Evolutionary conservation across 2,888 invertebrate genomes (phyloP), one percentile per base, ranked within the genome.

Genomic region (Mimumesa dahlbomi): DNA sequence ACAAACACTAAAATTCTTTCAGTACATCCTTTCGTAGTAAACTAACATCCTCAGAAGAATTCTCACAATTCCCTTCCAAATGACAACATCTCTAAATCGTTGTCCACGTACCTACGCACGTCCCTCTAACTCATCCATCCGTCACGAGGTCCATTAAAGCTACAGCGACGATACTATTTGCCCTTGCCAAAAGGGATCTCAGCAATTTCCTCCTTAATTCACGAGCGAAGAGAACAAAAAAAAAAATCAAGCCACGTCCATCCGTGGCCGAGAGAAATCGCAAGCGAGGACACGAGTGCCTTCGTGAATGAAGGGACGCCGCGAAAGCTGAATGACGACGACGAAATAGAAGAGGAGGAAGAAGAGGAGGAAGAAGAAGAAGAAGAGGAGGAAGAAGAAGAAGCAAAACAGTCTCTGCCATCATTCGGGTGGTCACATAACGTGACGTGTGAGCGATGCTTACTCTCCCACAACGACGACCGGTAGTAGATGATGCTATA

Each of bases 401-500:
- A 71, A 46, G 68, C 38, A 64, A 72, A 43, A 62, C 29, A 40
- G 40, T 52, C 42, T 67, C 57, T 31, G 48, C 57, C 68, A 57
- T 68, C 70, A 58, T 68, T 75, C 78, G 77, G 76, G 72, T 72
- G 82, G 82, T 80, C 76, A 78, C 82, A 82, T 83, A 81, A 84
- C 84, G 86, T 85, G 87, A 87, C 85, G 83, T 82, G 83, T 79
- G 77, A 85, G 83, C 84, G 82, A 86, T 87, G 88, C 87, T 89
- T 89, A 89, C 88, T 89, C 88, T 89, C 88, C 89, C 88, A 89
- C 89, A 89, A 88, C 89, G 85, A 75, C 77, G 73, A 82, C 79
- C 83, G 84, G 85, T 84, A 84, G 84, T 84, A 85, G 87, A 88
- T 88, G 88, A 88, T 88, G 85, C 87, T 85, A 88, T 88, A 88